Evolutionary conservation across 2,888 invertebrate genomes (phyloP).

Genomic region (Scaptodrosophila latifasciaeformis): DNA sequence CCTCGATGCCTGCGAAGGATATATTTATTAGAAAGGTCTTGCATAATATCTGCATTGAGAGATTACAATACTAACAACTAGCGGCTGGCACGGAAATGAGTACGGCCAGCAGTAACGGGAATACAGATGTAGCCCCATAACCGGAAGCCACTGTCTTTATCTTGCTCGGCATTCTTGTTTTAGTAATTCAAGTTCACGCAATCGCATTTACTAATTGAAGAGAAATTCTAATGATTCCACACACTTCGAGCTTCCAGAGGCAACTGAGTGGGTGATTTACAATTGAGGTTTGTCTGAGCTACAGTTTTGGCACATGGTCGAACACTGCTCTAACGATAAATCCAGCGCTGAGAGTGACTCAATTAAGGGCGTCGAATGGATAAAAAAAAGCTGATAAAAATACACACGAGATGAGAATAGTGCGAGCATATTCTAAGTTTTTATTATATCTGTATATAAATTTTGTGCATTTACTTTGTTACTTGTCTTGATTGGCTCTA

Average conservation of each 20-base stretch:
- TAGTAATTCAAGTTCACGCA: conserved; percentile 38
- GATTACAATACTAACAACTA: conserved; percentile 40
- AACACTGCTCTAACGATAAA: background rate
- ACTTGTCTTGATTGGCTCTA: background rate
- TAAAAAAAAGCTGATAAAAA: background rate
- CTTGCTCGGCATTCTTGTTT: conserved; percentile 46
- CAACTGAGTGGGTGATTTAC: conserved; percentile 55
- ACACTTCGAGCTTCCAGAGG: conserved; percentile 32
- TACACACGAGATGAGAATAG: background rate
- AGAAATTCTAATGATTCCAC: conserved; percentile 12
- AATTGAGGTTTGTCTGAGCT: too few species aligned
- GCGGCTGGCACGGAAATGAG: conserved; percentile 56
- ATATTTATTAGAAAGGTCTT: too few species aligned
- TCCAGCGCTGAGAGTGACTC: background rate
- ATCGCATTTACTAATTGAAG: conserved; percentile 6
- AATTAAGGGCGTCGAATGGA: background rate
- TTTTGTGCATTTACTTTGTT: too few species aligned
- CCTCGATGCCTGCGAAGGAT: too few species aligned
- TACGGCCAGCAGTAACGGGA: conserved; percentile 23
- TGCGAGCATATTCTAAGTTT: too few species aligned
- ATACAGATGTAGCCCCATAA: conserved; percentile 27
- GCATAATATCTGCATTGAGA: background rate
- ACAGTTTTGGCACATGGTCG: conserved; percentile 36
- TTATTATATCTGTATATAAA: too few species aligned
- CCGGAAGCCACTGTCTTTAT: conserved; percentile 69